Conservation (phyloP, 2,888 invertebrate species). For the Dicyrtoma fusca region DNA sequence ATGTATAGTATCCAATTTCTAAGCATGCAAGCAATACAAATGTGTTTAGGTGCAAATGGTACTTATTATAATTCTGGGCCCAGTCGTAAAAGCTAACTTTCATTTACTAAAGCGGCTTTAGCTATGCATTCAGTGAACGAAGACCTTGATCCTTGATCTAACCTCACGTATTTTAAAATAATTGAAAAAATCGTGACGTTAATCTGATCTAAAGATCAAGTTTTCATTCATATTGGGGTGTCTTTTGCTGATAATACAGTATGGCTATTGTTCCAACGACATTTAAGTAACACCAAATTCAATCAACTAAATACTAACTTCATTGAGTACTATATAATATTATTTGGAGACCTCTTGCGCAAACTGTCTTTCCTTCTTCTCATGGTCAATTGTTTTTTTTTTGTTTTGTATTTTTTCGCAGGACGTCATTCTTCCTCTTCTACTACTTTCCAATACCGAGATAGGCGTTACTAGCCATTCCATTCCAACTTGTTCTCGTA, state of each 20-base stretch:
- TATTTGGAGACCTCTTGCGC: slow-evolving; percentile 13
- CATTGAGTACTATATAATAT: background rate
- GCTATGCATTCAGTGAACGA: no score
- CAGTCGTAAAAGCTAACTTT: no score
- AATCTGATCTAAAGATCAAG: no score
- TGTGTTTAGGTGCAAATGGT: no score
- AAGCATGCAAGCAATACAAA: no score
- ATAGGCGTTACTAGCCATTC: slow-evolving; percentile 55
- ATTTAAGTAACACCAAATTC: background rate
- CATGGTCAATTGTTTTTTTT: slow-evolving; percentile 29
- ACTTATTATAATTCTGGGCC: no score
- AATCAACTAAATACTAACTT: background rate
- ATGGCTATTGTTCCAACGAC: background rate
- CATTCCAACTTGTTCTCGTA: slow-evolving; percentile 10
- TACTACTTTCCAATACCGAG: slow-evolving; percentile 57
- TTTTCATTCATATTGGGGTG: background rate
- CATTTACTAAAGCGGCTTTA: no score
- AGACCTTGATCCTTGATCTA: no score
- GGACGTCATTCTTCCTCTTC: slow-evolving; percentile 57
- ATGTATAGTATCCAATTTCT: no score
- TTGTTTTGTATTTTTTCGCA: slow-evolving; percentile 53
- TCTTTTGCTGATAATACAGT: background rate
- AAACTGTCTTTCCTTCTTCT: slow-evolving; percentile 14
- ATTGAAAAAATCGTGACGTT: no score
- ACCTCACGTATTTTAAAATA: no score